A percentile compares a stretch with the other conserved stretches of the same genome.
These are phyloP conservation scores for Mionectes macconnelli DNA, from an alignment of 2,113 vertebrate species.

Conservation along the genomic window DNA sequence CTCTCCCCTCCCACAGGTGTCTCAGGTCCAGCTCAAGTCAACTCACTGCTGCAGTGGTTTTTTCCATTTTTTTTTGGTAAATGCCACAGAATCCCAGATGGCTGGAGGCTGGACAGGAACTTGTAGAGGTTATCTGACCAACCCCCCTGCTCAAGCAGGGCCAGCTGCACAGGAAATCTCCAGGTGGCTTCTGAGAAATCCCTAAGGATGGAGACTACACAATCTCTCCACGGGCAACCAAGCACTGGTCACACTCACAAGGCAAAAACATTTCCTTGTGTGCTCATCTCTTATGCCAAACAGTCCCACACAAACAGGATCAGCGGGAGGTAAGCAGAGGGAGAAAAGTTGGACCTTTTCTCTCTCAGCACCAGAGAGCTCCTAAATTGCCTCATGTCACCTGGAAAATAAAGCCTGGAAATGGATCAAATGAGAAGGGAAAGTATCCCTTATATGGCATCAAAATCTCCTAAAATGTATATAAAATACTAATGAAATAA, in stretches of 20 bases:
- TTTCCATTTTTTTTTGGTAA: background rate
- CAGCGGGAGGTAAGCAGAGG: background rate
- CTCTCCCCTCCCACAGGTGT: background rate
- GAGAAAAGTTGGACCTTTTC: background rate
- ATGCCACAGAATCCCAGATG: background rate
- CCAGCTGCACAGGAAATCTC: background rate
- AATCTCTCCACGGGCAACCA: background rate
- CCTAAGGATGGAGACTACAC: background rate
- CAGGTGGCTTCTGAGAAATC: background rate
- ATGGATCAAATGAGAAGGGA: background rate
- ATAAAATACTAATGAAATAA: background rate
- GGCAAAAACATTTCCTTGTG: background rate
- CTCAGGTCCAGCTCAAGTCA: background rate
- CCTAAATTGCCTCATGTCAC: background rate
- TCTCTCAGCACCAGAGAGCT: background rate
- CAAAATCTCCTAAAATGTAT: background rate
- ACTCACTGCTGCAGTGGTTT: no score
- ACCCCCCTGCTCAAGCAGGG: background rate
- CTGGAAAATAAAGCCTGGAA: background rate
- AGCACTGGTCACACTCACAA: background rate
- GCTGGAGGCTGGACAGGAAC: background rate
- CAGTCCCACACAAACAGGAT: background rate
- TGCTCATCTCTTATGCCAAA: fast-evolving
- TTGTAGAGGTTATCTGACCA: background rate
- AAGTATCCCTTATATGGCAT: background rate